phyloP scores from a whole-genome alignment of 2,113 vertebrate species.

The Spermophilus dauricus region DNA sequence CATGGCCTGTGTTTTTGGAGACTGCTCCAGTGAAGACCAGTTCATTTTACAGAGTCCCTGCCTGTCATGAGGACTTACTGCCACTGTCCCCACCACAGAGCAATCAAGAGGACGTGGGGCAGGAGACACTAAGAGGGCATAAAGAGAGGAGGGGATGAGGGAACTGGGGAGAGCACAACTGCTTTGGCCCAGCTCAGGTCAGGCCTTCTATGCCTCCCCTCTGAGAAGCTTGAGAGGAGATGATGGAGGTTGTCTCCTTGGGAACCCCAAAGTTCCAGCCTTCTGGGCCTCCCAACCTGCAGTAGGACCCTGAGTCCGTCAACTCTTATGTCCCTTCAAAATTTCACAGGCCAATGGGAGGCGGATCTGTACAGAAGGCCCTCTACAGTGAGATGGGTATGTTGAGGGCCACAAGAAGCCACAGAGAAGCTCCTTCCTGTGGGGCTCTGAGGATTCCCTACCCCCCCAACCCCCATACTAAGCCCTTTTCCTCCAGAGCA shows the following conservation, averaged over 20 bases:
- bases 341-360: background rate
- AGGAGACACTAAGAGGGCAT: background rate
- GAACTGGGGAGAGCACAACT: background rate
- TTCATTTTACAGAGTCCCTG: background rate
- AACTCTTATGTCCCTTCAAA: background rate
- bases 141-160: background rate
- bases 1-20: background rate
- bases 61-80: background rate
- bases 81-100: background rate
- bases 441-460: background rate
- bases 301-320: background rate
- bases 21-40: background rate
- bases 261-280: background rate
- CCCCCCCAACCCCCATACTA: fast-evolving
- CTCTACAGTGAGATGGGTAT: fast-evolving
- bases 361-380: fast-evolving
- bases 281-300: too few relatives aligned
- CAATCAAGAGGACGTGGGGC: background rate
- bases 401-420: too few relatives aligned
- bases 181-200: background rate
- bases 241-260: background rate
- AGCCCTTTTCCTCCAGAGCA: background rate
- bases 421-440: background rate
- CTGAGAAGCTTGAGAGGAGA: background rate
- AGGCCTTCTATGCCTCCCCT: background rate